A percentile compares a stretch with the other conserved stretches of the same genome.
Evolutionary conservation across 2,797 vertebrate genomes (phyloP).

Genomic region (Monodelphis domestica): DNA sequence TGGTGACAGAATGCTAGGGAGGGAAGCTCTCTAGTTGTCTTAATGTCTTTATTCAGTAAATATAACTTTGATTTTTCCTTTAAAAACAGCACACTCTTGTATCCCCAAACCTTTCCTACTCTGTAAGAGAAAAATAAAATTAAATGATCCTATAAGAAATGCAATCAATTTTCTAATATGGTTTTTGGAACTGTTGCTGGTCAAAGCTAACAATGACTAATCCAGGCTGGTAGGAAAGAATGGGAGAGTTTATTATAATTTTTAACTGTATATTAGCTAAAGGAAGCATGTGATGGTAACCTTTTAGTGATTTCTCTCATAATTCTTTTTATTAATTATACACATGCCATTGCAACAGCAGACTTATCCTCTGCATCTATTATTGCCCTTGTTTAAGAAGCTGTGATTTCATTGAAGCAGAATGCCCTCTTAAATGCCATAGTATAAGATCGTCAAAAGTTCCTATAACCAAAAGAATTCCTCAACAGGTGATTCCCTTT

Average conservation of each 20-base stretch:
- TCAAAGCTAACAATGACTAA: neutral
- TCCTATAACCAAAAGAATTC: neutral
- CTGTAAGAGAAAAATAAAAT: neutral
- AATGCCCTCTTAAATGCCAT: neutral
- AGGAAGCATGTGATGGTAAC: neutral
- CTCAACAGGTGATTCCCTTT: neutral
- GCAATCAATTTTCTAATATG: neutral
- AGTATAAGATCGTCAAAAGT: too few relatives aligned
- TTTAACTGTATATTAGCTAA: neutral
- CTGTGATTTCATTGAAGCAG: neutral
- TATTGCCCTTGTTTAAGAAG: neutral
- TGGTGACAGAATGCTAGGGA: neutral
- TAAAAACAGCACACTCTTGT: neutral
- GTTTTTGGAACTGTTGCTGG: neutral
- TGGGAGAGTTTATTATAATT: neutral
- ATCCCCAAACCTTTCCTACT: neutral
- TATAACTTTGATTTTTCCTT: neutral
- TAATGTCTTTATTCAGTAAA: neutral
- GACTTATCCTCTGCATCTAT: neutral
- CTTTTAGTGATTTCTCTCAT: neutral
- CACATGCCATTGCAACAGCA: neutral
- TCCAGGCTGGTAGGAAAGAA: neutral
- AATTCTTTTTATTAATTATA: neutral
- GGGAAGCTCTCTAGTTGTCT: too few relatives aligned
- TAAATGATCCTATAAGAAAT: neutral